Evolutionary conservation across 2,888 invertebrate genomes (phyloP).

Genomic region (Aelia acuminata): DNA sequence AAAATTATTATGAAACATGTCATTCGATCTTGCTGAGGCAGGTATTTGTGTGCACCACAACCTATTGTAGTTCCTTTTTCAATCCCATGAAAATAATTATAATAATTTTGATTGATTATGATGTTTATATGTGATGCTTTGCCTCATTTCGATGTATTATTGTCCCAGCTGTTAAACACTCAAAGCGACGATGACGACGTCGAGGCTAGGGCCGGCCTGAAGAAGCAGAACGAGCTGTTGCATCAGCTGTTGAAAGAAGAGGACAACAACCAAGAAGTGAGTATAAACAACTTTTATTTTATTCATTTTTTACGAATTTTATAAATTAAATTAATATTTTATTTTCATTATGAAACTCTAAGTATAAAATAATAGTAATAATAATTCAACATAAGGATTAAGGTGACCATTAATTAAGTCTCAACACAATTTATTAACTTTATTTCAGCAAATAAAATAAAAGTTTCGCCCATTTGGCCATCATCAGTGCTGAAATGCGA

Average conservation of each 20-base stretch:
- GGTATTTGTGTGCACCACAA: constrained; percentile 16
- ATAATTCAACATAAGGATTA: no score
- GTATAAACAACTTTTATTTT: no score
- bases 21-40: constrained; percentile 30
- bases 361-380: no score
- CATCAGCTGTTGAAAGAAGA: constrained; percentile 75
- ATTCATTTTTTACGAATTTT: no score
- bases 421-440: no score
- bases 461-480: no score
- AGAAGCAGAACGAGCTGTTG: constrained; percentile 76
- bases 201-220: constrained; percentile 74
- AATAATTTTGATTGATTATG: background rate
- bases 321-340: no score
- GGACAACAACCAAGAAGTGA: constrained; percentile 67
- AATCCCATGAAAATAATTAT: background rate
- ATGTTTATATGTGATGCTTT: constrained; percentile 32
- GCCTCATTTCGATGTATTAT: constrained; percentile 44
- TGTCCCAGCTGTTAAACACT: constrained; percentile 77
- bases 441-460: no score
- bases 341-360: no score
- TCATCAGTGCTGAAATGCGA: no score
- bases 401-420: no score
- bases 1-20: constrained; percentile 43
- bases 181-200: constrained; percentile 85
- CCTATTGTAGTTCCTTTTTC: no score